Evolutionary conservation across 2,888 invertebrate species (phyloP), one percentile per base, ranked within the genome.

Genomic region (Oxyteleia sp.): DNA sequence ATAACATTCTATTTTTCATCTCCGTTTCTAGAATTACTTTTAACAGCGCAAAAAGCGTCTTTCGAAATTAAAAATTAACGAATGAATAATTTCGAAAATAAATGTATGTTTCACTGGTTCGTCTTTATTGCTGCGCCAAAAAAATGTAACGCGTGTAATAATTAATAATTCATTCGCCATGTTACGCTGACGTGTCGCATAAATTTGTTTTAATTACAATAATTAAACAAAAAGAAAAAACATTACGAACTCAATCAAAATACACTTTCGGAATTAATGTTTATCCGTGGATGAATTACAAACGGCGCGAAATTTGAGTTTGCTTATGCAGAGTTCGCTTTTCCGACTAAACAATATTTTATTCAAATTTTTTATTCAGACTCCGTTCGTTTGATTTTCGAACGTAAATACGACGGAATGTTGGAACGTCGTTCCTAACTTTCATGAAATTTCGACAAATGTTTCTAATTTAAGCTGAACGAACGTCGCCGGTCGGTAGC

Each of bases 391-490:
- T 5, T 16, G 43, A 43, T 32, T 32, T 32, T 69, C 35, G 3
- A 64, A 10, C 20, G 11, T 11, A 29, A 71, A 55, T 32, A 32
- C 43, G n/a, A 49, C 32, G 63, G 13, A 32, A 43, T 18, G 57
- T 57, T 23, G 47, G 57, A 68, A 55, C 55, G 41, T 53, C 15
- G 63, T 63, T 63, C 53, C 41, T 16, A 66, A 29, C 57, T 57
- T 66, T 66, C 49, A 66, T 66, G 41, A 47, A 32, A 68, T 51
- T 59, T 76, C 49, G 59, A 76, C 66, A 51, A 72, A 71, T 64
- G 63, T 59, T 72, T 59, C 72, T 64, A 66, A 72, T 59, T 72
- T 59, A 66, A 80, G 68, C 80, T 15, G 61, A 72, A 59, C 53
- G 66, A 20, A 45, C 53, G 45, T 15, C 20, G 38, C 10, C 38